phyloP scores from a whole-genome alignment of 1,140 invertebrate genomes.

The Apis laboriosa region DNA sequence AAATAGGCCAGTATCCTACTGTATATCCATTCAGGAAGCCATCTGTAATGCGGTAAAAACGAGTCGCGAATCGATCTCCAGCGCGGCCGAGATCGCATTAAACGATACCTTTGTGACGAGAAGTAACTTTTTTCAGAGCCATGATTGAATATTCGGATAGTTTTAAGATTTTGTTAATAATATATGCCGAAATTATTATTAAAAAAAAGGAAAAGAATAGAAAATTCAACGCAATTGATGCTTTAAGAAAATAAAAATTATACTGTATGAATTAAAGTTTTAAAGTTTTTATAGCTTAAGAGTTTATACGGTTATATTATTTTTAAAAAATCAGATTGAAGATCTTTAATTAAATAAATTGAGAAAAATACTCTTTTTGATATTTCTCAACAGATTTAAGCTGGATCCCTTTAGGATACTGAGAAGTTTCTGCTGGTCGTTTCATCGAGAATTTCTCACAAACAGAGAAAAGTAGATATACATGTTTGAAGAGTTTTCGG shows the following conservation, averaged over 20 bases:
- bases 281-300: no score
- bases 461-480: background rate
- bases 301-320: no score
- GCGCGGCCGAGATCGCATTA: conserved; percentile 7
- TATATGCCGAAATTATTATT: background rate
- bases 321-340: background rate
- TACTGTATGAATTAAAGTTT: background rate
- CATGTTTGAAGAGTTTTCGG: background rate
- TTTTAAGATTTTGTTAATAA: no score
- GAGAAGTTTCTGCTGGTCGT: background rate
- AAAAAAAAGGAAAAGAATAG: no score
- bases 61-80: conserved; percentile 14
- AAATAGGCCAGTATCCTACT: conserved; percentile 33
- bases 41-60: conserved; percentile 36
- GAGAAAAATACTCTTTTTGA: background rate
- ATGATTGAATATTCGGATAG: background rate
- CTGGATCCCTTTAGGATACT: background rate
- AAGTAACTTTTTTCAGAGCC: background rate
- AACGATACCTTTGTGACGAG: conserved; percentile 14
- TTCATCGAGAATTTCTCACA: background rate
- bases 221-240: no score
- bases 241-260: no score
- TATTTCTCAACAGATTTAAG: background rate
- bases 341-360: background rate
- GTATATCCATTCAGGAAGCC: conserved; percentile 15